Percentiles rank a stretch among this genome's conserved stretches.
These are phyloP conservation scores for Chrosomus eos DNA, from an alignment of 2,797 vertebrate species.

Conservation along the genomic window DNA sequence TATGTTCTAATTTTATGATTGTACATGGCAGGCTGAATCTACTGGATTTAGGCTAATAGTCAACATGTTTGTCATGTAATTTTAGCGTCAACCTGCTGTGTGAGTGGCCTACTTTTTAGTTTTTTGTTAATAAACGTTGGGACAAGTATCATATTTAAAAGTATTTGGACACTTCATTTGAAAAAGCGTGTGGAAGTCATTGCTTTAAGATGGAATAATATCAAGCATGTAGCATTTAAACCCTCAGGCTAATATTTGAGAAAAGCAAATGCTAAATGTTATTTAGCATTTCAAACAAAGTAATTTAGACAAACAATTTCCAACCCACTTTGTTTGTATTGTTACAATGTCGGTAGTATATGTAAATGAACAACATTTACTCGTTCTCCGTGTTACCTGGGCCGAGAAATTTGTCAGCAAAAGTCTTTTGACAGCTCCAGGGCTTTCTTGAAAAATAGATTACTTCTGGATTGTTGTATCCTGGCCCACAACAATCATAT, in stretches of 20 bases:
- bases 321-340: too few relatives aligned
- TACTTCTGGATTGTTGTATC: too few relatives aligned
- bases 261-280: not conserved
- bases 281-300: not conserved
- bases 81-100: conserved; percentile 4
- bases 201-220: not conserved
- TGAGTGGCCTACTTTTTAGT: not conserved
- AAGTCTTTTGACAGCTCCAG: too few relatives aligned
- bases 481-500: too few relatives aligned
- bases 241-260: not conserved
- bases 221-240: not conserved
- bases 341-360: too few relatives aligned
- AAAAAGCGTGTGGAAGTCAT: not conserved
- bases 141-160: not conserved
- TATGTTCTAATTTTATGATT: not conserved
- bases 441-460: too few relatives aligned
- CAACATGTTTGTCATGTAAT: conserved; percentile 2
- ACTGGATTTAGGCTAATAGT: not conserved
- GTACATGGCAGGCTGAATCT: not conserved
- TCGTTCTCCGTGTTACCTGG: too few relatives aligned
- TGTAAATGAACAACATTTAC: too few relatives aligned
- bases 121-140: not conserved
- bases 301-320: too few relatives aligned
- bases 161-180: not conserved
- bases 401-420: too few relatives aligned